A percentile compares a stretch with the other conserved stretches of the same genome.
phyloP scores from a whole-genome alignment of 1,140 invertebrate species.

The Drosophila truncata region DNA sequence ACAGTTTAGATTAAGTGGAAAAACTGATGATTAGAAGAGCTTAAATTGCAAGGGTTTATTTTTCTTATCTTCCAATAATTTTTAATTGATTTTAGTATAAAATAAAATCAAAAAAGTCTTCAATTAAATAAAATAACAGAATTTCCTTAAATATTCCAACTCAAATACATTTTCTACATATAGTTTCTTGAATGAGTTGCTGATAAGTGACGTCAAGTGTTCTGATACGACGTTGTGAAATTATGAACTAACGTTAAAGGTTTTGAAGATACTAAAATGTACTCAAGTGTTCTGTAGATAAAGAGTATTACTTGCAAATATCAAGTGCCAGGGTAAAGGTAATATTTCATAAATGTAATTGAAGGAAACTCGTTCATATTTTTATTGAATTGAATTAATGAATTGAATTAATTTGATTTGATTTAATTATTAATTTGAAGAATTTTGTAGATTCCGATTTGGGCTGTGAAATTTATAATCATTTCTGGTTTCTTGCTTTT shows the following conservation, averaged over 20 bases:
- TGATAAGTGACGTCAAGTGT: constrained; percentile 39
- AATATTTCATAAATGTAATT: background rate
- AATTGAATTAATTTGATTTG: background rate
- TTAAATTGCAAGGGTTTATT: constrained; percentile 30
- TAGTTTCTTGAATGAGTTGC: background rate
- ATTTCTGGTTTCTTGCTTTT: constrained; percentile 42
- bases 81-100: no score
- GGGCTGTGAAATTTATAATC: no score
- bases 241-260: constrained; percentile 34
- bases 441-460: no score
- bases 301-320: background rate
- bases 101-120: no score
- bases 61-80: constrained; percentile 5
- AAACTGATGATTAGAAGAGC: constrained; percentile 13
- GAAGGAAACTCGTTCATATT: no score
- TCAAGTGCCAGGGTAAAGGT: background rate
- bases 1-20: background rate
- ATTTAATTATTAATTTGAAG: background rate
- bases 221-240: constrained; percentile 29
- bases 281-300: background rate
- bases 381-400: no score
- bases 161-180: constrained; percentile 4
- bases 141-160: background rate
- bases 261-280: background rate
- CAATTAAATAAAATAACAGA: no score